Evolutionary conservation across 1,140 invertebrate genomes (phyloP).

Genomic region (Bombus vancouverensis): DNA sequence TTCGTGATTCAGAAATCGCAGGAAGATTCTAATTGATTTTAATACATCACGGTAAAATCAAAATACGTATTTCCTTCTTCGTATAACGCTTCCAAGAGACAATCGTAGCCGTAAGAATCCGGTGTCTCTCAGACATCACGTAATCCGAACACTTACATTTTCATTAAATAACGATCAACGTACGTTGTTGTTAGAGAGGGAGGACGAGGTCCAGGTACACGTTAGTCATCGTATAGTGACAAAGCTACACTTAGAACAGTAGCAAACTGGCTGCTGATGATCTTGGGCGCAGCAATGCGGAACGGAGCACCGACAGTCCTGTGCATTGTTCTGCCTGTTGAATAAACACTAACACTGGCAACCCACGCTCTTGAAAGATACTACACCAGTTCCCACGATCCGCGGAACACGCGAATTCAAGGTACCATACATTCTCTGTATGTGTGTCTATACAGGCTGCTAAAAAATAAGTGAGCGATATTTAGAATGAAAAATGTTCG

Average conservation of each 20-base stretch:
- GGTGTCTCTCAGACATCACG: not conserved
- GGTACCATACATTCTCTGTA: slow-evolving; percentile 65
- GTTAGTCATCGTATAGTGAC: slow-evolving; percentile 47
- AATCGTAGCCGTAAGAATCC: not conserved
- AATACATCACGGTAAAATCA: not conserved
- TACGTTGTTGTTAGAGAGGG: not conserved
- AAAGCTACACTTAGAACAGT: slow-evolving; percentile 59
- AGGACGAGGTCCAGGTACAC: not conserved
- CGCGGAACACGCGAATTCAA: slow-evolving; percentile 76
- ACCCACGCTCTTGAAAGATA: slow-evolving; percentile 77
- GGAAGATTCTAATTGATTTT: not conserved
- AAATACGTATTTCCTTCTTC: not conserved
- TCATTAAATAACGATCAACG: slow-evolving; percentile 15
- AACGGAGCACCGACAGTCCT: slow-evolving; percentile 74
- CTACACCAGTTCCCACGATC: slow-evolving; percentile 77
- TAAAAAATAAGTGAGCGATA: not conserved
- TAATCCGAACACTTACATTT: slow-evolving; percentile 11
- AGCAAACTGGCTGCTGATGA: slow-evolving; percentile 72
- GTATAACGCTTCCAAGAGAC: not conserved
- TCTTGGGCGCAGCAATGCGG: slow-evolving; percentile 74
- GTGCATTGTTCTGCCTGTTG: slow-evolving; percentile 74
- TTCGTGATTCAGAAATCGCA: no score
- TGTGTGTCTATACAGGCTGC: not conserved
- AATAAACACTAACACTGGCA: slow-evolving; percentile 76
- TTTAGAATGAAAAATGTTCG: not conserved